Conservation (phyloP, 1,140 invertebrate genomes). For the Diachasmimorpha longicaudata region DNA sequence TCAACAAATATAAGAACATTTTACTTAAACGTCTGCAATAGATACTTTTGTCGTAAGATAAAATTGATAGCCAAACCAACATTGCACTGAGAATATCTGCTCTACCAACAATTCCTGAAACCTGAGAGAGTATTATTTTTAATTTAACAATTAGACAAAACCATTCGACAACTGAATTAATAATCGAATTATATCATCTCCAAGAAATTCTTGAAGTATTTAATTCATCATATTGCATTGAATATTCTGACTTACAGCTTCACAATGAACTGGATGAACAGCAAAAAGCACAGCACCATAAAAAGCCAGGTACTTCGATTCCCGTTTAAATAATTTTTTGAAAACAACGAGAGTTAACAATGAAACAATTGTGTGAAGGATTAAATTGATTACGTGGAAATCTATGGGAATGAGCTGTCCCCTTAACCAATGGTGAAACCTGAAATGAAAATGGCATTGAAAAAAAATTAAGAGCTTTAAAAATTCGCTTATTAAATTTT, state of each 20-base stretch:
- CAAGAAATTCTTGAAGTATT: no score
- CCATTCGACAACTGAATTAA: no score
- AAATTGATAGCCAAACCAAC: conserved; percentile 77
- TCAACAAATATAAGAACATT: conserved; percentile 42
- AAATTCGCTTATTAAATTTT: background rate
- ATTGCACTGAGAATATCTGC: conserved; percentile 81
- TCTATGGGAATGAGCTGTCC: conserved; percentile 68
- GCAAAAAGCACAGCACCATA: conserved; percentile 81
- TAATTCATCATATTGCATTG: no score
- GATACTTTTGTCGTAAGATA: conserved; percentile 65
- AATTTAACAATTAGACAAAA: background rate
- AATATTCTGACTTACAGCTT: conserved; percentile 67
- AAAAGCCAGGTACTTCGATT: conserved; percentile 59
- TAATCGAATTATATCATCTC: no score
- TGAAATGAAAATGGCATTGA: conserved; percentile 55
- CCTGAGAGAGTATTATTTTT: conserved; percentile 45
- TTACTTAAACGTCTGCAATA: conserved; percentile 32
- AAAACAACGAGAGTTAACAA: conserved; percentile 69
- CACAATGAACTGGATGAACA: conserved; percentile 80
- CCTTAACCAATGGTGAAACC: conserved; percentile 69
- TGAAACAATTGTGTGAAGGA: conserved; percentile 73
- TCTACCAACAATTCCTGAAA: conserved; percentile 77
- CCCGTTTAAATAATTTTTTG: conserved; percentile 54
- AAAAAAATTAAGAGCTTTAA: background rate
- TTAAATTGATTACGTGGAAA: conserved; percentile 77